Base-by-base conservation (phyloP, 2,888 invertebrate genomes). In the Hydropsyche betteni region DNA sequence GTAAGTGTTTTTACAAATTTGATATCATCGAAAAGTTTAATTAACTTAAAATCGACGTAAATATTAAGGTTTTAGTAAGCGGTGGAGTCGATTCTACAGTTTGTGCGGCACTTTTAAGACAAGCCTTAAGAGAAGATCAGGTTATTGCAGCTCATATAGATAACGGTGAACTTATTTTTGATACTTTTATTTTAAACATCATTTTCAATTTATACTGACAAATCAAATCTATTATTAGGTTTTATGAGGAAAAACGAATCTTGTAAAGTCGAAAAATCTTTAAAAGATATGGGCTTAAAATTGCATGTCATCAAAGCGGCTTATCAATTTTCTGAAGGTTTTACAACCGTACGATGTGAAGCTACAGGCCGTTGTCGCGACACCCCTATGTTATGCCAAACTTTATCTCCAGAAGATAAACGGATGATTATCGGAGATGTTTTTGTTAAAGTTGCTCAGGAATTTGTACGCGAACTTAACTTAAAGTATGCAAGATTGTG, bases 41-140 rank as follows among this genome's bases (percentile, higher is more conserved):
- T 75, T 14, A 14, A 76, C 2, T 77, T 77, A 75, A 69, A 55
- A 10, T 14, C 71, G n/a, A 34, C 6, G 33, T 77, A 74, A 78
- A 52, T 74, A 83, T 83, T 10, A 82, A 97, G 93, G 91, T 97
- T 84, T 86, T 98, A 82, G 93, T 98, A 74, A 98, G 98, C 84
- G 99, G 99, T 24, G 99, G 99, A 36, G 99, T 99, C 5, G 99
- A 99, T 86, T 99, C 99, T 0, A 97, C 99, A n/a, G 99, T 99
- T 8, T 99, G 99, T 87, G 98, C 98, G 36, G 98, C 98, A 33
- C 87, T 99, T 77, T 88, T 99, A 73, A 93, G 95, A 84, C 94
- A 94, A 84, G 97, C 99, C 8, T 88, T 99, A 70, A 90, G 91
- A 77, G 92, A 93, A 81, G 94, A 95, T 81, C 96, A 97, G 85